Percentiles rank a stretch among this genome's conserved stretches.
Evolutionary conservation across 2,113 vertebrate genomes (phyloP).

Genomic region (Cichladusa arquata): DNA sequence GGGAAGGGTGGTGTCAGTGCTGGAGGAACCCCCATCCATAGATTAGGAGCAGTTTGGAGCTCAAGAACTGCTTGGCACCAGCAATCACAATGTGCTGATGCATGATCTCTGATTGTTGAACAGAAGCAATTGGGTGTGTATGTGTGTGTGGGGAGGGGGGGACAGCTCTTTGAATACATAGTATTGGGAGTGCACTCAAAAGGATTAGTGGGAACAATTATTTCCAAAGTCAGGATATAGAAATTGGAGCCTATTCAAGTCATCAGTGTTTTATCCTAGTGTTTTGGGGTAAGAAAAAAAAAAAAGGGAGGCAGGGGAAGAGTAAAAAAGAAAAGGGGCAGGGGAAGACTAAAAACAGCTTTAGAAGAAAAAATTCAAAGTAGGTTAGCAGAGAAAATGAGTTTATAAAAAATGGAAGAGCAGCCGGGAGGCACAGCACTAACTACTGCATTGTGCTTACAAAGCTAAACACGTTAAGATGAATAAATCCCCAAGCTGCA

Average conservation of each 20-base stretch:
- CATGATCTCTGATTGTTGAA: neutral
- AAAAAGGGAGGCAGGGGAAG: neutral
- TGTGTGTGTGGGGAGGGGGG: neutral
- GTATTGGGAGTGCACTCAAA: constrained; percentile 33
- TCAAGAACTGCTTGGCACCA: neutral
- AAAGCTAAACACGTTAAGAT: constrained; percentile 51
- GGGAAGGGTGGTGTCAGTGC: neutral
- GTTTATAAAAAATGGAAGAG: constrained; percentile 62
- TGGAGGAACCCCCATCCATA: neutral
- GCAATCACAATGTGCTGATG: neutral
- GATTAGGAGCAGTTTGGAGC: neutral
- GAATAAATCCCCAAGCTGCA: constrained; percentile 40
- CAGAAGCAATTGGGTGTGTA: neutral
- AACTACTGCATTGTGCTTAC: constrained; percentile 61
- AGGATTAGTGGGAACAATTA: constrained; percentile 54
- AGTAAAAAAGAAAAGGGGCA: neutral
- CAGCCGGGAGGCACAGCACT: constrained; percentile 53
- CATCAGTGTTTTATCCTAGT: neutral
- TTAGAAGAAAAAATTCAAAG: constrained; percentile 34
- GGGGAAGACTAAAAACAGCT: constrained; percentile 3
- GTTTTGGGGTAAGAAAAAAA: neutral
- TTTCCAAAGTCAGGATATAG: constrained; percentile 30
- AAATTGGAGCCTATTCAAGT: constrained; percentile 5
- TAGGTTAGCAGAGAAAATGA: constrained; percentile 59
- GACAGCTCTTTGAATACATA: constrained; percentile 7